Percentiles rank a stretch among this genome's conserved stretches.
Evolutionary conservation across 2,113 vertebrate genomes (phyloP).

Genomic region (Macquaria ambigua): DNA sequence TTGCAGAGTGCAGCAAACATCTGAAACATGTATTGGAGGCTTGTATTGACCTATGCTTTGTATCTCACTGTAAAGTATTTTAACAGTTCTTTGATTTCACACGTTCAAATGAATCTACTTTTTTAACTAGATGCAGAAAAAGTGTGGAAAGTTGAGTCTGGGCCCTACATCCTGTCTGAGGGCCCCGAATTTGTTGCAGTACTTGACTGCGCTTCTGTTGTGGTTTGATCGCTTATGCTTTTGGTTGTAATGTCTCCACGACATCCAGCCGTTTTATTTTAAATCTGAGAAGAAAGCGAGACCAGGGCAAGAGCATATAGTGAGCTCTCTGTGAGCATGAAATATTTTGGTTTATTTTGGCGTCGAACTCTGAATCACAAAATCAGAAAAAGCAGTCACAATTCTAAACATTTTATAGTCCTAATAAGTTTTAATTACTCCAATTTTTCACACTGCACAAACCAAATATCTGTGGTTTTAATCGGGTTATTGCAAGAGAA

Average conservation of each 20-base stretch:
- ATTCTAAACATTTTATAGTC: constrained; percentile 8
- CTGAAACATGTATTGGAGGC: neutral
- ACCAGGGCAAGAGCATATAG: neutral
- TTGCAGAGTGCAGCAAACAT: neutral
- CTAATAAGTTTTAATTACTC: neutral
- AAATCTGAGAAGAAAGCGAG: constrained; percentile 25
- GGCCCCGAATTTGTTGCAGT: constrained; percentile 15
- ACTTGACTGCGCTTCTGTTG: constrained; percentile 25
- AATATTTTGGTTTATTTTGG: neutral
- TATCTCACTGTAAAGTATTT: neutral
- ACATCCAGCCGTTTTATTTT: constrained; percentile 32
- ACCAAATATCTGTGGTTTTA: neutral
- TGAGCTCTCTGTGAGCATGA: constrained; percentile 1
- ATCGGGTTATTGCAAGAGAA: neutral
- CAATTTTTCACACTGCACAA: neutral
- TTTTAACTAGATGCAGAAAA: constrained; percentile 18
- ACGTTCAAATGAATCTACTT: neutral
- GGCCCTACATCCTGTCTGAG: constrained; percentile 26
- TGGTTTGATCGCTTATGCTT: constrained; percentile 44
- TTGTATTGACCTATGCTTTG: neutral
- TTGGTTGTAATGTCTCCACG: constrained; percentile 26
- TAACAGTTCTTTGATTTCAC: neutral
- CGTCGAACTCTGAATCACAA: neutral
- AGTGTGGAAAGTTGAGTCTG: neutral
- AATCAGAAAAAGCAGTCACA: neutral